A percentile compares a stretch with the other conserved stretches of the same genome.
Evolutionary conservation across 2,888 invertebrate genomes (phyloP).

Genomic region (Orthosia cruda): DNA sequence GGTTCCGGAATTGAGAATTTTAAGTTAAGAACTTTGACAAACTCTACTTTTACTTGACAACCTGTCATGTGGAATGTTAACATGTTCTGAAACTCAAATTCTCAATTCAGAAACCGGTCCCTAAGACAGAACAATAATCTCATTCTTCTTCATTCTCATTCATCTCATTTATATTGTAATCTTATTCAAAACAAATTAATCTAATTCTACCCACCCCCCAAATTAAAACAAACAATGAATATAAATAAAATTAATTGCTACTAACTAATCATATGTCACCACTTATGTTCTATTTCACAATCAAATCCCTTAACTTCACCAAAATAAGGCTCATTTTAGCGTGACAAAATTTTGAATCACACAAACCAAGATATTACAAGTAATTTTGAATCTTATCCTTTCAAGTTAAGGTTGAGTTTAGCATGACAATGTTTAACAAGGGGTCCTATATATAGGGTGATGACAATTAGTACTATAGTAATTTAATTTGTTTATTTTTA

Average conservation of each 20-base stretch:
- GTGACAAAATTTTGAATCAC: background rate
- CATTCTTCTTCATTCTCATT: no score
- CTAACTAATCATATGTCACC: slow-evolving; percentile 44
- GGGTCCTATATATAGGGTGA: slow-evolving; percentile 35
- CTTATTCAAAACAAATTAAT: slow-evolving; percentile 28
- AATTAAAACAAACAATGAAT: slow-evolving; percentile 42
- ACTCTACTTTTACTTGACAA: no score
- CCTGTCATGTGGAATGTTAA: no score
- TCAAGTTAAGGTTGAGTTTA: background rate
- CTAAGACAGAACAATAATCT: background rate
- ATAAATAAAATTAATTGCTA: slow-evolving; percentile 53
- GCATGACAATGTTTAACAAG: background rate
- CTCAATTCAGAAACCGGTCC: no score
- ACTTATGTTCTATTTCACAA: background rate
- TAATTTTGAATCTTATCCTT: background rate
- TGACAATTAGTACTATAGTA: slow-evolving; percentile 62
- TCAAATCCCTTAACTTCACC: fast-evolving
- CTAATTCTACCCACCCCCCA: slow-evolving; percentile 31
- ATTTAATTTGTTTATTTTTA: slow-evolving; percentile 77
- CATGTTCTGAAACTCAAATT: no score
- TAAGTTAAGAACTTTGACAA: no score
- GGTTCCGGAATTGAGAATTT: no score
- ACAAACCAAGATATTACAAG: background rate
- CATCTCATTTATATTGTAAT: background rate
- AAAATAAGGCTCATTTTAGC: slow-evolving; percentile 11